phyloP scores from a whole-genome alignment of 1,140 invertebrate genomes.

The Laupala kohalensis region DNA sequence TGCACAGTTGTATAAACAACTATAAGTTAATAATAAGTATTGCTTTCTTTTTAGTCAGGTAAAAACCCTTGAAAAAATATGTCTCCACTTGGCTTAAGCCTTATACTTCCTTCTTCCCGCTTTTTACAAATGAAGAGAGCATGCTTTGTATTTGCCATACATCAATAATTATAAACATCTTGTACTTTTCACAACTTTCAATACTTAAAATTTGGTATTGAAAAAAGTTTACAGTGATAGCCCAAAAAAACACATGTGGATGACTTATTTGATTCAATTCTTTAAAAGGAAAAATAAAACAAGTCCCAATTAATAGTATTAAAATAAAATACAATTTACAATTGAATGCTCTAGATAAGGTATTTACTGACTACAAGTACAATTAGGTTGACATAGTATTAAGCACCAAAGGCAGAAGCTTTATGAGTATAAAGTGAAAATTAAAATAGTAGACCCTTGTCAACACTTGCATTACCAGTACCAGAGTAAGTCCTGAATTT shows the following conservation, averaged over 20 bases:
- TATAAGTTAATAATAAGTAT: conserved; percentile 50
- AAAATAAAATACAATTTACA: neutral
- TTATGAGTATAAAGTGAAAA: neutral
- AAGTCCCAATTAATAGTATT: neutral
- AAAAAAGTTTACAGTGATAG: neutral
- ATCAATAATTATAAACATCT: neutral
- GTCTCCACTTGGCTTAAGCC: conserved; percentile 26
- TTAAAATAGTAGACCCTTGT: neutral
- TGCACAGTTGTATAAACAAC: conserved; percentile 27
- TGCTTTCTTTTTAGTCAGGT: conserved; percentile 48
- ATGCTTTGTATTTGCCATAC: conserved; percentile 8
- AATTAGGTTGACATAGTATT: conserved; percentile 2
- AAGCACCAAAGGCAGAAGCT: conserved; percentile 5
- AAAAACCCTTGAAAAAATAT: conserved; percentile 43
- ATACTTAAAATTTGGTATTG: neutral
- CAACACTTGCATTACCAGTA: neutral
- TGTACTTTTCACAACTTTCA: conserved; percentile 1
- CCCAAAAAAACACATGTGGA: too few species aligned
- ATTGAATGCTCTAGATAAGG: neutral
- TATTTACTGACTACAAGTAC: conserved; percentile 1
- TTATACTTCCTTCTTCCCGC: neutral
- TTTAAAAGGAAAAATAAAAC: neutral
- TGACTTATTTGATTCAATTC: too few species aligned
- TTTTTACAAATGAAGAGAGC: conserved; percentile 5
- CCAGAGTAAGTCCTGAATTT: neutral